Evolutionary conservation across 92 coral and sea anemone species (phyloP), one percentile per base, ranked within the genome.

Genomic region (Epizoanthus ramosus): DNA sequence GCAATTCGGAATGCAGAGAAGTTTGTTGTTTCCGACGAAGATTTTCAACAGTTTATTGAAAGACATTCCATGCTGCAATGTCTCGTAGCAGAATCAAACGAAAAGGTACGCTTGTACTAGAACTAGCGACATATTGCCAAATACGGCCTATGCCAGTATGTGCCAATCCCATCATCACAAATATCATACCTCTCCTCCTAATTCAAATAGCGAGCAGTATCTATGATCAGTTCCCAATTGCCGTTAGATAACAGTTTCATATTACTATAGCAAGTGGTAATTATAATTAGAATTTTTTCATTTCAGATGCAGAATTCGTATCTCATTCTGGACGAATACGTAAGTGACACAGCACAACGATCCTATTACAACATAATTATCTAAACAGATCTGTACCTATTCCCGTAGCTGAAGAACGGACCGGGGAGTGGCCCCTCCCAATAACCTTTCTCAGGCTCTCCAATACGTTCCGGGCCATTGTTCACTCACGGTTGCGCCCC

Each of bases 291-390:
- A 54, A 23, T 50, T 31, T 12, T 23, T 52, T 35, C 41, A 68
- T 74, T 33, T 37, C 82, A 92, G 95, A 92, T 92, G 95, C 93
- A 88, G 69, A 90, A 92, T 76, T 92, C 95, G 52, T 92, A 92
- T 71, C 88, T 92, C 41, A 92, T 92, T 63, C 89, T 92, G 68
- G 95, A 92, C 71, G 95, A 92, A 72, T 92, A 87, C 47, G 95
- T 92, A 87, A 92, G 95, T 92, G 50, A 41, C 43, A 47, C 45
- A 8, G 22, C 21, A 3, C 54, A 50, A 10, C 8, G 54, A 50
- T 50, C 14, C 54, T 50, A 50, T 50, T 50, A 12, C 54, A 50
- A 50, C 3, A 50, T 50, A 12, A 10, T 47, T 47, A 47, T 6
- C 53, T 9, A 45, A 5, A 9, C 12, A 5, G 45, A 41, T 41